These are phyloP conservation scores for Valencia hispanica DNA, from an alignment of 2,797 vertebrate genomes.

Conservation along the genomic window DNA sequence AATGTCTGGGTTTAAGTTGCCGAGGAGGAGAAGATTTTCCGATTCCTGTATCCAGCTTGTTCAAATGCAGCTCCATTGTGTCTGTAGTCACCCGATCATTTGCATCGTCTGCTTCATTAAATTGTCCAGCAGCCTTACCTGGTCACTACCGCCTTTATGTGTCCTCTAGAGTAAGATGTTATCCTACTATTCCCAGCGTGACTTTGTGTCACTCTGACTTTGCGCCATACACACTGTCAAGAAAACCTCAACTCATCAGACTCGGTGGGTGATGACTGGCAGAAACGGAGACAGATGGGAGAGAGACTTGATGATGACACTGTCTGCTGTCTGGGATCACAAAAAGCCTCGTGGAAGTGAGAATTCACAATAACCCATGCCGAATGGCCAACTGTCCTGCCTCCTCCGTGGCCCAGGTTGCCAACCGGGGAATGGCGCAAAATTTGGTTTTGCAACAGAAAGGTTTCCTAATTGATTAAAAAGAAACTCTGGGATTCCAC, in stretches of 20 bases:
- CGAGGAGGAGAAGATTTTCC: neutral
- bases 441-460: conserved; percentile 46
- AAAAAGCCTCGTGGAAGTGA: conserved; percentile 81
- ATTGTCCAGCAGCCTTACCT: conserved; percentile 11
- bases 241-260: conserved; percentile 71
- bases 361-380: conserved; percentile 72
- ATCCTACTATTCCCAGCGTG: conserved; percentile 60
- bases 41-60: neutral
- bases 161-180: conserved; percentile 43
- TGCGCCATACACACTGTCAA: conserved; percentile 68
- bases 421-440: conserved; percentile 65
- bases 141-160: conserved; percentile 30
- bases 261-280: conserved; percentile 74
- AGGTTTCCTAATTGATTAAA: conserved; percentile 14
- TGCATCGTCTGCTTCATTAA: neutral
- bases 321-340: conserved; percentile 81
- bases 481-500: neutral
- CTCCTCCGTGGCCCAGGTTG: conserved; percentile 66
- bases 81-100: neutral
- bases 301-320: conserved; percentile 78
- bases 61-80: neutral
- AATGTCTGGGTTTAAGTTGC: neutral
- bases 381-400: conserved; percentile 75
- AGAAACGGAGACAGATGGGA: conserved; percentile 77
- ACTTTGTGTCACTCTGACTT: conserved; percentile 68